Conservation (phyloP, 2,888 invertebrate genomes). For the Teleogryllus oceanicus region DNA sequence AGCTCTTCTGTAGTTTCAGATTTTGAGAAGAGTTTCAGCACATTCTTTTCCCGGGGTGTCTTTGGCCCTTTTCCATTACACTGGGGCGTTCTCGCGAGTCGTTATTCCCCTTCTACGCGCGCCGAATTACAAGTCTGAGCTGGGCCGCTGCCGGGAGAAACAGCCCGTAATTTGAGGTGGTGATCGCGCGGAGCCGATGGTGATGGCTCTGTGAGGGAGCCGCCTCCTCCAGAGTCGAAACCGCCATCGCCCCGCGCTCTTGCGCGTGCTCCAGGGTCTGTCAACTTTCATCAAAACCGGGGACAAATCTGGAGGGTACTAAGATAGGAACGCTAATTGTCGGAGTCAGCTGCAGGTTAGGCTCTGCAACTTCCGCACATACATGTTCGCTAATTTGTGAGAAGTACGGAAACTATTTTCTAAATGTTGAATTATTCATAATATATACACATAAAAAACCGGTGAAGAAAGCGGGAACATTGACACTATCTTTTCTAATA, state of each 20-base stretch:
- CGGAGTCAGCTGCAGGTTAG: no score
- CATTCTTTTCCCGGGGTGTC: neutral
- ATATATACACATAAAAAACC: no score
- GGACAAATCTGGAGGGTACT: no score
- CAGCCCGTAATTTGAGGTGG: constrained; percentile 9
- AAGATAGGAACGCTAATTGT: no score
- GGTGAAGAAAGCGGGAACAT: no score
- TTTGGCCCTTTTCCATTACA: neutral
- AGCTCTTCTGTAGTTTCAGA: neutral
- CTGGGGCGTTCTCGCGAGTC: neutral
- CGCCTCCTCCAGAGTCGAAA: neutral
- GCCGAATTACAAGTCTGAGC: neutral
- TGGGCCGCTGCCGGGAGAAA: neutral
- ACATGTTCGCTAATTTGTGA: no score
- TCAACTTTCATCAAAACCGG: neutral
- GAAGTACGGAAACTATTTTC: no score
- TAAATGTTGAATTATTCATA: no score
- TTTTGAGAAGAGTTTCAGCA: neutral
- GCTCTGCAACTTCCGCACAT: no score
- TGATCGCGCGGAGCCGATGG: neutral
- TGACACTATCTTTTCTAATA: no score
- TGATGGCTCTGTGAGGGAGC: neutral
- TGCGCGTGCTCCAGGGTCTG: neutral
- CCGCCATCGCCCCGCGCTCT: neutral
- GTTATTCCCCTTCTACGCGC: neutral